Evolutionary conservation across 1,140 invertebrate species (phyloP), one percentile per base, ranked within the genome.

Genomic region (Polyergus mexicanus): DNA sequence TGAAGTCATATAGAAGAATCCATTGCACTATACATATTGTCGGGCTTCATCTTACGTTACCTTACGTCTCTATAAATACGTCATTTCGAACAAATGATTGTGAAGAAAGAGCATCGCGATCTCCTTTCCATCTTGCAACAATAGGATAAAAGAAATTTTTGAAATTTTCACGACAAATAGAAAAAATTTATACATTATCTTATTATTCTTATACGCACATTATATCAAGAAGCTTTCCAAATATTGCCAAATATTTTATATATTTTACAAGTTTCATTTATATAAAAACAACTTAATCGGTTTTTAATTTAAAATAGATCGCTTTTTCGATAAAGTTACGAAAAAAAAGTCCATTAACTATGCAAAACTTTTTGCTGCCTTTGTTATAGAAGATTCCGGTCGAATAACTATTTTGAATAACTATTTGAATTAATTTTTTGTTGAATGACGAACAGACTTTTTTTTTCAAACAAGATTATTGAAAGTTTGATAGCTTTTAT

Each of bases 241-340:
- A 2, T 19, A n/a, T n/a, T n/a, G 35, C 38, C 0, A 62, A 62
- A 3, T 44, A 44, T 22, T 63, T 54, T 51, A 54, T 65, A 54
- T 13, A 51, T 66, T 25, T 16, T 25, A 25, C 28, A 47, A 77
- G 16, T 47, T 78, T n/a, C 38, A 51, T 0, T 11, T 22, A 13
- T 22, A 13, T 68, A 68, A 78, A 78, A 68, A 25, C 44, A 51
- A 38, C 44, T 78, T n/a, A 38, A 54, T 68, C 68, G 32, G 54
- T 54, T 56, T 38, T 66, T 13, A 4, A 68, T 69, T 56, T 5
- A 10, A 80, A 16, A 16, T 65, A 69, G 3, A 80, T 69, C 2
- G 32, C 8, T 78, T 54, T 38, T 44, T 68, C 19, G n/a, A 76
- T 76, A 19, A 77, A 78, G 3, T 38, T 2, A 66, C 66, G 4